Base-by-base conservation (phyloP, 2,113 vertebrate species). In the Morone saxatilis region DNA sequence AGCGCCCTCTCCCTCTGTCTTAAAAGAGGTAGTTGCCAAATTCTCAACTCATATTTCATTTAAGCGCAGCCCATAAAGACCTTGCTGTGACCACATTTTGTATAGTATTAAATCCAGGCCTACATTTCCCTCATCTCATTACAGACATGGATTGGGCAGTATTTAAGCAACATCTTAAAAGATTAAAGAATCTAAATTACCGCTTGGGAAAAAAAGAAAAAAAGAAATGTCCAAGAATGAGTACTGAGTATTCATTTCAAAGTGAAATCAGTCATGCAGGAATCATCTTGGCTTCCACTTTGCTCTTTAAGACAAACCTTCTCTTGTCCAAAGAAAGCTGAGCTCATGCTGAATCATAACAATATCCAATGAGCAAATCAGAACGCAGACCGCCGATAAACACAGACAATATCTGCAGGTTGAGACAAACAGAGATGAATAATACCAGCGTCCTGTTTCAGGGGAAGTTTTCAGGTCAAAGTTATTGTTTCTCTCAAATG, bases 291-390 rank as follows among this genome's bases (percentile, higher is more conserved):
- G 19, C 38, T 62, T 73, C 53, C 59, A 56, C 41, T 19, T 76
- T 31, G 36, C 59, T 56, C 48, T 54, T 75, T 14, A 14, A 68
- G 75, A 69, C 56, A 50, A 40, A 41, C 16, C 45, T 1, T 47
- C 19, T 40, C 14, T 45, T 48, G 17, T 72, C 11, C 43, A 12
- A 40, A 8, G 7, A 78, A 12, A 61, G 13, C 61, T 65, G 22
- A 79, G 59, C 16, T 51, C 22, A 61, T 41, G 61, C 31, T 50
- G 54, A 83, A 80, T 48, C 67, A 72, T 25, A 59, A 57, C 1
- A 66, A 62, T 5, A 40, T n/a, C 1, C 45, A 19, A 67, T 7
- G 40, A 57, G 41, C 13, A 47, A 22, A 72, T 71, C 74, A 66
- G 12, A 16, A 4, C 7, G 1, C 4, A 36, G 8, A 63, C 51